These are phyloP conservation scores for Trachelus troglodyta DNA, from an alignment of 2,888 invertebrate species.

Conservation along the genomic window DNA sequence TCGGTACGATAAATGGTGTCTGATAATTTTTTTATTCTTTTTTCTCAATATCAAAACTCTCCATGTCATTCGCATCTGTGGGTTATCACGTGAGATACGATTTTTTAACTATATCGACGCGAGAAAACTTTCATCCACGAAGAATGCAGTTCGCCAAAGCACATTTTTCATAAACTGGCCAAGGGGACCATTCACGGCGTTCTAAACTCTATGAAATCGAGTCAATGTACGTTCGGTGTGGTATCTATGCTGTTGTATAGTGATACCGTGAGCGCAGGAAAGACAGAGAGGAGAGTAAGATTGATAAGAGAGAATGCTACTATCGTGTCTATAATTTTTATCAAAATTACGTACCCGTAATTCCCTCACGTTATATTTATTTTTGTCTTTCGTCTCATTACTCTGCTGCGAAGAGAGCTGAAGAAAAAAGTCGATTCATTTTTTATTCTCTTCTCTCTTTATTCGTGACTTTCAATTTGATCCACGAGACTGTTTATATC, in stretches of 20 bases:
- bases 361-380: background rate
- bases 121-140: background rate
- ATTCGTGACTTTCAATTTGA: background rate
- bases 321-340: background rate
- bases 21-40: background rate
- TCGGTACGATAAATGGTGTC: background rate
- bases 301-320: background rate
- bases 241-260: background rate
- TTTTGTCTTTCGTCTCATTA: background rate
- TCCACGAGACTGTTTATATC: background rate
- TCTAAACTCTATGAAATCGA: background rate
- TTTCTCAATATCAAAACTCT: background rate
- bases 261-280: background rate
- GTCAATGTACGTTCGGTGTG: background rate
- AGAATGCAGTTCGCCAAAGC: background rate
- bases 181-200: background rate
- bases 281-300: background rate
- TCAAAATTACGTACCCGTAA: background rate
- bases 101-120: background rate
- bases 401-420: background rate
- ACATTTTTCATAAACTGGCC: background rate
- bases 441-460: background rate
- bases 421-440: background rate
- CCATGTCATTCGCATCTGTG: background rate
- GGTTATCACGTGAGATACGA: background rate